Conservation (phyloP, 2,888 invertebrate species). For the Dexiosoma caninum region DNA sequence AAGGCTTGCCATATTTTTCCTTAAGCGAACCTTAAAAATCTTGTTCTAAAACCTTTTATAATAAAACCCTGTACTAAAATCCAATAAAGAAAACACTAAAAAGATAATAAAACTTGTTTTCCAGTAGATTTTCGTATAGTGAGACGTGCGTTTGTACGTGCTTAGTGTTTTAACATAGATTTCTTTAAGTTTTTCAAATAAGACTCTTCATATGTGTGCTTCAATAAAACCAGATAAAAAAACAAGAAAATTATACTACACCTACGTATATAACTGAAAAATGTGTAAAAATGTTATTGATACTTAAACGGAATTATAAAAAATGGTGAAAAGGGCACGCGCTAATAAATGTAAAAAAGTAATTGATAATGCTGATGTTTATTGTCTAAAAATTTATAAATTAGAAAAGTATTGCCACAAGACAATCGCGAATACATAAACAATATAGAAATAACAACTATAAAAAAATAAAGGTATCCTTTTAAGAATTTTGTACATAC, state of each 20-base stretch:
- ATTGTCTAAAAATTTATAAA: neutral
- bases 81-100: slow-evolving; percentile 14
- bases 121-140: slow-evolving; percentile 48
- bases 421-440: neutral
- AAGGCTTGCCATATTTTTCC: neutral
- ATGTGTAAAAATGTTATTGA: slow-evolving; percentile 26
- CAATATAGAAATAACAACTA: neutral
- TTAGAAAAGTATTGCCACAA: neutral
- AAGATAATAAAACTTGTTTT: slow-evolving; percentile 54
- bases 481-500: neutral
- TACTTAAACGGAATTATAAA: neutral
- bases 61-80: slow-evolving; percentile 25
- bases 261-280: slow-evolving; percentile 53
- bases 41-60: slow-evolving; percentile 29
- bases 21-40: slow-evolving; percentile 1
- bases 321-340: slow-evolving; percentile 12
- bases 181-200: neutral
- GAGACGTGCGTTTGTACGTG: slow-evolving; percentile 37
- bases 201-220: neutral
- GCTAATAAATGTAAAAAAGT: slow-evolving; percentile 1
- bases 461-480: neutral
- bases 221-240: slow-evolving; percentile 14
- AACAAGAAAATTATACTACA: slow-evolving; percentile 18
- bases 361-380: neutral
- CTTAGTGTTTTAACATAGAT: slow-evolving; percentile 6